Evolutionary conservation across 1,140 invertebrate species (phyloP).

Genomic region (Drosophila navojoa): DNA sequence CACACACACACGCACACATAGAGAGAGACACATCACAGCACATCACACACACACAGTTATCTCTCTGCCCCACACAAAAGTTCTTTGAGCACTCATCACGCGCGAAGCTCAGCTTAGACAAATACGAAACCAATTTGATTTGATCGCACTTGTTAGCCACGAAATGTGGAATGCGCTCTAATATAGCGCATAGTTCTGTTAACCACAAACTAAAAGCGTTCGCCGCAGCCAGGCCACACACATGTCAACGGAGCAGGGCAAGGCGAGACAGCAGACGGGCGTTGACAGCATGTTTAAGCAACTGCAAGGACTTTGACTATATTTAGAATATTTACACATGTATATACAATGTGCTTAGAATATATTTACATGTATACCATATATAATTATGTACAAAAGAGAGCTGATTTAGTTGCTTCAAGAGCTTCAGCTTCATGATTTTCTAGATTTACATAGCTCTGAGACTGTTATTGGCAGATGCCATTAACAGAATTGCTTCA

Average conservation of each 20-base stretch:
- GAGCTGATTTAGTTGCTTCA: too few species aligned
- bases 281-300: too few species aligned
- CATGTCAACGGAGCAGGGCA: not conserved
- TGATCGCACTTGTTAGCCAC: constrained; percentile 33
- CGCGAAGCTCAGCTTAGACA: not conserved
- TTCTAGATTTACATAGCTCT: too few species aligned
- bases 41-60: not conserved
- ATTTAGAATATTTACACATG: too few species aligned
- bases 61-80: not conserved
- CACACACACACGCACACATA: not conserved
- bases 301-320: too few species aligned
- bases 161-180: constrained; percentile 5
- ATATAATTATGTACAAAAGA: too few species aligned
- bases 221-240: not conserved
- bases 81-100: not conserved
- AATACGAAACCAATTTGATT: constrained; percentile 35
- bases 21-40: not conserved
- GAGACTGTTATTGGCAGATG: too few species aligned
- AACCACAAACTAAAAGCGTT: constrained; percentile 1
- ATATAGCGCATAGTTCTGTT: constrained; percentile 15
- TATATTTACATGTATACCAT: too few species aligned
- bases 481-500: too few species aligned
- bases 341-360: too few species aligned
- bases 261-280: not conserved
- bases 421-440: too few species aligned